Conservation (phyloP, 2,113 vertebrate genomes). For the Uria lomvia region DNA sequence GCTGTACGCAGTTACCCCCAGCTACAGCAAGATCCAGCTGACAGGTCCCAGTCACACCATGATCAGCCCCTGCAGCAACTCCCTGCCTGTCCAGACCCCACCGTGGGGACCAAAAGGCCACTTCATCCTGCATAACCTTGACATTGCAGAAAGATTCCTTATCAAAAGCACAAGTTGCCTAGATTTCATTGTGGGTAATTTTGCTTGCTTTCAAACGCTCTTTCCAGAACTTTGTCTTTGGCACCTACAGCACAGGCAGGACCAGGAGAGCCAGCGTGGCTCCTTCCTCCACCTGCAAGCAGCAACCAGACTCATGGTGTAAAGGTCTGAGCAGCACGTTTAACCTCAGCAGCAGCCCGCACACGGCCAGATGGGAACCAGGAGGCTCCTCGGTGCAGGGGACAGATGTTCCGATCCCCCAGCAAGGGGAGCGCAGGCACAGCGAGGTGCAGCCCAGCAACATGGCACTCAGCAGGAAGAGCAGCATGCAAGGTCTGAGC, state of each 20-base stretch:
- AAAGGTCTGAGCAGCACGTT: neutral
- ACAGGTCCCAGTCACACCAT: neutral
- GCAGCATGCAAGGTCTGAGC: neutral
- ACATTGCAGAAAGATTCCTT: neutral
- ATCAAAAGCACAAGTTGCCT: neutral
- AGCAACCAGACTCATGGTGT: neutral
- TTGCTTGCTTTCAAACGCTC: neutral
- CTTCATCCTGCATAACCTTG: neutral
- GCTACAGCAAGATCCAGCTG: neutral
- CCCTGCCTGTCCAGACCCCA: neutral
- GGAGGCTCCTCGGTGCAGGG: neutral
- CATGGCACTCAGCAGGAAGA: neutral
- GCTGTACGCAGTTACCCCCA: neutral
- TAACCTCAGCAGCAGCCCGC: neutral
- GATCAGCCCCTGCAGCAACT: neutral
- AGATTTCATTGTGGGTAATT: neutral
- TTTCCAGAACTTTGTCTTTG: neutral
- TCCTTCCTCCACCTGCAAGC: neutral
- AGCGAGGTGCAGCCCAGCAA: neutral
- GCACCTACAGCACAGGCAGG: neutral
- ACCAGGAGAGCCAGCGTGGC: neutral
- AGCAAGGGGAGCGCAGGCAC: neutral
- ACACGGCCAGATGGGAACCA: constrained; percentile 29
- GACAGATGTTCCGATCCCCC: constrained; percentile 16
- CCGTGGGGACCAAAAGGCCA: neutral